Evolutionary conservation across 2,888 invertebrate species (phyloP), one percentile per base, ranked within the genome.

Genomic region (Ormyrus labotus): DNA sequence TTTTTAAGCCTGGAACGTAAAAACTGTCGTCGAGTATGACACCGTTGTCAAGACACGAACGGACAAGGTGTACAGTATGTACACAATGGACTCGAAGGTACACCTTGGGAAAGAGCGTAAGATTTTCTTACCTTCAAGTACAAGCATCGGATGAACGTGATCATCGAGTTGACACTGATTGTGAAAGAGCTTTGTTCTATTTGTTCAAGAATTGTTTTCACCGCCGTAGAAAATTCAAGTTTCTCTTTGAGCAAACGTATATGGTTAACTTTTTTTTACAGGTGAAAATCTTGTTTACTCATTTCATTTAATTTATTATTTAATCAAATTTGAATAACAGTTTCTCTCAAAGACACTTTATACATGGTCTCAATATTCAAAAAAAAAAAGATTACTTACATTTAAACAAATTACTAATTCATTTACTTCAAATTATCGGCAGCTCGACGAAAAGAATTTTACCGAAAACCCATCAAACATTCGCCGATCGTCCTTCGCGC

Each of bases 81-180:
- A 80, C 71, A 70, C 75, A 75, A 53, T 60, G 64, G 34, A 55
- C 57, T 72, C 60, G 61, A 6, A n/a, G 7, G n/a, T 67, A 64
- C 74, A 80, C 64, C 79, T 83, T 69, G 72, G 75, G 75, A 70
- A 83, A 60, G 76, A 63, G 63, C 45, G 53, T 8, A 61, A 51
- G 60, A 71, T 72, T 76, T 81, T 73, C 81, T 81, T 79, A 73
- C 72, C 64, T 78, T 79, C 77, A 68, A 71, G 69, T 68, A 64
- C 67, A 69, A 78, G 64, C 75, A 61, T 47, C 47, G 60, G 70
- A 82, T 63, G 72, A 61, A 71, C 72, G 67, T 51, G 72, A 80
- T 71, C 72, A 57, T 71, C 47, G 68, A 80, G 80, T 80, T 80
- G 76, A 80, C 80, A 76, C 76, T 80, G 72, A 77, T 80, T 80